A percentile compares a stretch with the other conserved stretches of the same genome.
Conservation (phyloP, 2,888 invertebrate species). For the Trypoxylon attenuatum region DNA sequence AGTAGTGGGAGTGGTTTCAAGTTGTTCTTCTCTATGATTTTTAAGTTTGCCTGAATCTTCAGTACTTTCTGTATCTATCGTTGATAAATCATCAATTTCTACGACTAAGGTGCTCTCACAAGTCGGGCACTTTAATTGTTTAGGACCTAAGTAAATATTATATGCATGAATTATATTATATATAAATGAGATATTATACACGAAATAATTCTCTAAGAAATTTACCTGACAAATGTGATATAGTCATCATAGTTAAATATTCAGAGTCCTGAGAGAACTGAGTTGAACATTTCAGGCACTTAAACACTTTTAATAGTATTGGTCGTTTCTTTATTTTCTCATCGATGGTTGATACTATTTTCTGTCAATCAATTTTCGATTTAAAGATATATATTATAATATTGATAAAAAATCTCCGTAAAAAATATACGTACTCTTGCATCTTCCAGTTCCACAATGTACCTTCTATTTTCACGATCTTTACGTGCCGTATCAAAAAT, state of each 20-base stretch:
- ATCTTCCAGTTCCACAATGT: constrained; percentile 77
- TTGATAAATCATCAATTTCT: constrained; percentile 74
- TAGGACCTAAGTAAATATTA: constrained; percentile 42
- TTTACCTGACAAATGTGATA: constrained; percentile 34
- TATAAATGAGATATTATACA: neutral
- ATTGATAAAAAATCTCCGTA: no score
- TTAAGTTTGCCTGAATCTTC: constrained; percentile 25
- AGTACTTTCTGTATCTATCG: constrained; percentile 54
- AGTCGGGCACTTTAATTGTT: constrained; percentile 76
- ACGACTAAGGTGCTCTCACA: constrained; percentile 79
- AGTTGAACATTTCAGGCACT: constrained; percentile 80
- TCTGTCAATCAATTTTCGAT: constrained; percentile 60
- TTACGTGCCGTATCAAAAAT: constrained; percentile 80
- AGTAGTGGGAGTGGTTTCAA: constrained; percentile 33
- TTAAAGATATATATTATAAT: neutral
- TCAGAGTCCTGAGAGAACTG: constrained; percentile 78
- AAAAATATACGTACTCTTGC: constrained; percentile 75
- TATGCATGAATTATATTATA: neutral
- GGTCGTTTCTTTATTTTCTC: constrained; percentile 75
- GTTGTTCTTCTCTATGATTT: constrained; percentile 31
- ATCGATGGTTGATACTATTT: constrained; percentile 75
- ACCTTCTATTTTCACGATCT: constrained; percentile 78
- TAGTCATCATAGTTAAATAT: constrained; percentile 44
- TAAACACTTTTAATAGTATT: constrained; percentile 70
- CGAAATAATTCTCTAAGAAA: neutral